These are phyloP conservation scores for Nipponia nippon DNA, from an alignment of 2,113 vertebrate genomes.

Conservation along the genomic window DNA sequence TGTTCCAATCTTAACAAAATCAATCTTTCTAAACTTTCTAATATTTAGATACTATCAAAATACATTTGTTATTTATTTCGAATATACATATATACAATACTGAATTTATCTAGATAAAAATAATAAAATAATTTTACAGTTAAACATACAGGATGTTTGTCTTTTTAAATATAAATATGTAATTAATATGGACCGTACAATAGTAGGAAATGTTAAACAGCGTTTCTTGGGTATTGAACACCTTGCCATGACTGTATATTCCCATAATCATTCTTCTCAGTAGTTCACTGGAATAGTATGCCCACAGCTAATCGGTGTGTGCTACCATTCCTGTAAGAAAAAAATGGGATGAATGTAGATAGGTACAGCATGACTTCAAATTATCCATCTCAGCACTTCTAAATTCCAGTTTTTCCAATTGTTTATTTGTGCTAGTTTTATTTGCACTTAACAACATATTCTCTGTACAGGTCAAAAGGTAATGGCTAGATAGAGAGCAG, in stretches of 20 bases:
- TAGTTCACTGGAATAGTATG: neutral
- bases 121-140: neutral
- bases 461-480: neutral
- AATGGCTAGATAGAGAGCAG: fast-evolving
- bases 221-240: neutral
- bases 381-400: neutral
- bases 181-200: neutral
- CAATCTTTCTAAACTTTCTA: neutral
- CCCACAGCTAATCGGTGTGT: neutral
- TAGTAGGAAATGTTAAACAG: neutral
- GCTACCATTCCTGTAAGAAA: neutral
- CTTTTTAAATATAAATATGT: neutral
- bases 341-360: neutral
- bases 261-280: neutral
- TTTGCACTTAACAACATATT: fast-evolving
- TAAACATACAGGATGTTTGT: neutral
- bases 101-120: neutral
- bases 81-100: neutral
- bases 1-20: neutral
- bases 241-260: neutral
- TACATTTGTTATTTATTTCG: neutral
- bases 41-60: neutral
- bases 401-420: neutral
- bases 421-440: neutral
- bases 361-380: neutral